These are phyloP conservation scores for Propsilocerus akamusi DNA, from an alignment of 1,140 invertebrate species.

Conservation along the genomic window DNA sequence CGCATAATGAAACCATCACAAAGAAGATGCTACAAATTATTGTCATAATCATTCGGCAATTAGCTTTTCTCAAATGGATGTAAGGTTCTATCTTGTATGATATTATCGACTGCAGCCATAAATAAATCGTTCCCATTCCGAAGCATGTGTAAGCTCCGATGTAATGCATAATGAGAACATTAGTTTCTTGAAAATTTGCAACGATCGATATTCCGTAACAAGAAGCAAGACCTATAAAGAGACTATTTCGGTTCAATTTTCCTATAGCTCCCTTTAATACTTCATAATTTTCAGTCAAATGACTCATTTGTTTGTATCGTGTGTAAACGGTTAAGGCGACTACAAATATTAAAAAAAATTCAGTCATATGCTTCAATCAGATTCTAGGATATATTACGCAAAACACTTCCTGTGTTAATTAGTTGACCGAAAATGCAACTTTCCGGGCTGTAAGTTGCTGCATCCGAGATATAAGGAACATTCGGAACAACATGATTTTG, in stretches of 20 bases:
- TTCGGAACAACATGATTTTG: constrained; percentile 46
- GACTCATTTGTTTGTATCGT: constrained; percentile 30
- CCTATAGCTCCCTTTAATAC: constrained; percentile 17
- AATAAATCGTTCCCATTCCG: constrained; percentile 42
- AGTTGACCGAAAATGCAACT: constrained; percentile 61
- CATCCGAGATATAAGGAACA: constrained; percentile 65
- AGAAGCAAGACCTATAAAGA: constrained; percentile 37
- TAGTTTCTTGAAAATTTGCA: constrained; percentile 61
- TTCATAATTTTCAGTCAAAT: constrained; percentile 21
- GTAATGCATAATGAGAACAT: constrained; percentile 45
- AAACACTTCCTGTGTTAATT: constrained; percentile 45
- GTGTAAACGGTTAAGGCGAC: constrained; percentile 33
- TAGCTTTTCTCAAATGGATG: constrained; percentile 30
- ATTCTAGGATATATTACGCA: constrained; percentile 30
- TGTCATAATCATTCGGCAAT: constrained; percentile 33
- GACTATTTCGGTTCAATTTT: constrained; percentile 31
- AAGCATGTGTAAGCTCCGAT: constrained; percentile 50
- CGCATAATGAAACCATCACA: constrained; percentile 31
- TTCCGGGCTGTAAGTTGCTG: constrained; percentile 51
- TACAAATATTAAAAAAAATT: constrained; percentile 15
- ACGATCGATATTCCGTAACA: constrained; percentile 47
- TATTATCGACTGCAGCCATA: constrained; percentile 41
- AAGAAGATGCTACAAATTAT: constrained; percentile 36
- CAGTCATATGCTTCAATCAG: background rate
- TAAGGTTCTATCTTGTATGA: constrained; percentile 41